Conservation (phyloP, 2,113 vertebrate species). For the Boulengeromyrus knoepffleri region DNA sequence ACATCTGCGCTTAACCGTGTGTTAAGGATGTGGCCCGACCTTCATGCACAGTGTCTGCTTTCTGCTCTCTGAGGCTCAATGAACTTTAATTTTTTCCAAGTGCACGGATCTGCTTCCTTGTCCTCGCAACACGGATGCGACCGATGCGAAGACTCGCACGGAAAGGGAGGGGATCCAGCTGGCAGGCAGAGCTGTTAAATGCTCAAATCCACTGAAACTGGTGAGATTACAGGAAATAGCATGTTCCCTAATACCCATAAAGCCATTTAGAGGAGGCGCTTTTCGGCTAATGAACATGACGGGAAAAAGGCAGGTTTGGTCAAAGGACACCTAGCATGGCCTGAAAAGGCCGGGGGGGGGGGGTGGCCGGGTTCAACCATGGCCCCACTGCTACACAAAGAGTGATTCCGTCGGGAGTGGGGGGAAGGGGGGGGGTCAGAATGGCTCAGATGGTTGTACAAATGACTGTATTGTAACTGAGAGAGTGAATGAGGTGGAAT, state of each 20-base stretch:
- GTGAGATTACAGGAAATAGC: constrained; percentile 7
- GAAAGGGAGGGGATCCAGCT: constrained; percentile 5
- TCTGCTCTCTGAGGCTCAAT: neutral
- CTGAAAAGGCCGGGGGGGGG: neutral
- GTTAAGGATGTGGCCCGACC: neutral
- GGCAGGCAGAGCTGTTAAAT: constrained; percentile 15
- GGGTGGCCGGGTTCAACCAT: neutral
- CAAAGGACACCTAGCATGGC: neutral
- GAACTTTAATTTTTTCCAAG: neutral
- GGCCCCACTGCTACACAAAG: neutral
- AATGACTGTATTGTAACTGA: neutral
- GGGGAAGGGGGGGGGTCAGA: neutral
- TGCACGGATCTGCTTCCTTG: neutral
- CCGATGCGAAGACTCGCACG: neutral
- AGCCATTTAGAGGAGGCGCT: constrained; percentile 9
- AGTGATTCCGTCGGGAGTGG: neutral
- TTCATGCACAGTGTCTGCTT: neutral
- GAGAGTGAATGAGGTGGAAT: neutral
- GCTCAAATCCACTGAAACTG: constrained; percentile 1
- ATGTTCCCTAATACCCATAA: constrained; percentile 20
- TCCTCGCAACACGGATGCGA: neutral
- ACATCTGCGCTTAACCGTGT: neutral
- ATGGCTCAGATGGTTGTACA: neutral
- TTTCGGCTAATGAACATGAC: constrained; percentile 16
- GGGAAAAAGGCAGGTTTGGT: neutral